phyloP scores from a whole-genome alignment of 2,113 vertebrate genomes.

The Bambusicola thoracicus region DNA sequence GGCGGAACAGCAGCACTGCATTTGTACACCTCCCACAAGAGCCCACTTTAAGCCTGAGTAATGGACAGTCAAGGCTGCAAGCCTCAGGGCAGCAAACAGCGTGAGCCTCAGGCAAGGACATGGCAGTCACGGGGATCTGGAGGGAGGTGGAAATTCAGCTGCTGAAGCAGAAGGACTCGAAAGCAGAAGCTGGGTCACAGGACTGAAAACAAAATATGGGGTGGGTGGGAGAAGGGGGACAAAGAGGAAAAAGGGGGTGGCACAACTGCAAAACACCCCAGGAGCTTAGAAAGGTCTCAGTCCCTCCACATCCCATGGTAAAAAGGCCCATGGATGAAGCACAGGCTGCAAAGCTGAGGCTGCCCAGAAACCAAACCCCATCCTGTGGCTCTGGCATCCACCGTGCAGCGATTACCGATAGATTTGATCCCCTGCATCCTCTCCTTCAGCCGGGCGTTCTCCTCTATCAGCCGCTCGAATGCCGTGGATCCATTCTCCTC shows the following conservation, averaged over 20 bases:
- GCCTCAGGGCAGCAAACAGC: fast-evolving
- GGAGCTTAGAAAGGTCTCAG: neutral
- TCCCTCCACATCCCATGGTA: fast-evolving
- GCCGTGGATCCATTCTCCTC: slow-evolving; percentile 81
- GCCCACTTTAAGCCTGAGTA: neutral
- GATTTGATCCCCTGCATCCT: slow-evolving; percentile 96
- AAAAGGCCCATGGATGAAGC: neutral
- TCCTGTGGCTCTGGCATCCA: neutral
- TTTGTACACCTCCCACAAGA: neutral
- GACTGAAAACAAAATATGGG: slow-evolving; percentile 56
- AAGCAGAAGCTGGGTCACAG: slow-evolving; percentile 53
- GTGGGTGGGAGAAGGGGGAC: neutral
- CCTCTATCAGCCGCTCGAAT: slow-evolving; percentile 90
- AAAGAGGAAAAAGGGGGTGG: neutral
- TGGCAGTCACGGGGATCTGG: neutral
- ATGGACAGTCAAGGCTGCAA: neutral
- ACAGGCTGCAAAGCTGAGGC: neutral
- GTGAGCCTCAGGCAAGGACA: neutral
- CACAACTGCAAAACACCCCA: neutral
- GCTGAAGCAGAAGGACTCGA: neutral
- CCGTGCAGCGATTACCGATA: slow-evolving; percentile 81
- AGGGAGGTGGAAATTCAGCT: slow-evolving; percentile 18
- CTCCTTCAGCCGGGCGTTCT: slow-evolving; percentile 90
- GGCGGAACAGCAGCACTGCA: neutral
- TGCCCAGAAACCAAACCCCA: neutral